phyloP scores from a whole-genome alignment of 2,888 invertebrate genomes.

The Hydrotaea diabolus region DNA sequence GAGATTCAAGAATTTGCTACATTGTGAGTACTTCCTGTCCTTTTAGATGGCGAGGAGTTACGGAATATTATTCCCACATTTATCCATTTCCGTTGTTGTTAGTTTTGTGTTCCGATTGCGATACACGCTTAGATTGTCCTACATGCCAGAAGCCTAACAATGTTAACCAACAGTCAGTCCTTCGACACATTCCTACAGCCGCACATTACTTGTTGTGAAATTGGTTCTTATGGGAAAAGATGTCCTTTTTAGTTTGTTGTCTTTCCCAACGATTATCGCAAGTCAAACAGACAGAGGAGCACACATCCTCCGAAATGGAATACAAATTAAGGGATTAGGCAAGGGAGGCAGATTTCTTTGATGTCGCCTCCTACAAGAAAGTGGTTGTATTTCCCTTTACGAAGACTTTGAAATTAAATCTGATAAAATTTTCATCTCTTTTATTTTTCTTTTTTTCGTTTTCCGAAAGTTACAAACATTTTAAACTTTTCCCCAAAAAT shows the following conservation, averaged over 20 bases:
- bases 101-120: not conserved
- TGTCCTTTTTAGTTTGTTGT: not conserved
- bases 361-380: not conserved
- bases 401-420: slow-evolving; percentile 16
- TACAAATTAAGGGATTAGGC: slow-evolving; percentile 31
- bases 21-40: not conserved
- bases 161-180: not conserved
- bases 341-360: not conserved
- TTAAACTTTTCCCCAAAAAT: slow-evolving; percentile 15
- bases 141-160: not conserved
- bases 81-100: not conserved
- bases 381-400: not conserved
- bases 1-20: not conserved
- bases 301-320: not conserved
- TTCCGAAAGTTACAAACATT: not conserved
- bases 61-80: not conserved
- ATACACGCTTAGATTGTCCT: not conserved
- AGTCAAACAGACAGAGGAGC: not conserved
- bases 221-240: not conserved
- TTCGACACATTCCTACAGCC: not conserved
- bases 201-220: not conserved
- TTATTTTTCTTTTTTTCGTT: too few relatives aligned
- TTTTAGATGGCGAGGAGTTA: not conserved
- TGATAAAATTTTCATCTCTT: not conserved
- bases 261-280: not conserved